Conservation (phyloP, 2,797 vertebrate genomes). For the Emys orbicularis region DNA sequence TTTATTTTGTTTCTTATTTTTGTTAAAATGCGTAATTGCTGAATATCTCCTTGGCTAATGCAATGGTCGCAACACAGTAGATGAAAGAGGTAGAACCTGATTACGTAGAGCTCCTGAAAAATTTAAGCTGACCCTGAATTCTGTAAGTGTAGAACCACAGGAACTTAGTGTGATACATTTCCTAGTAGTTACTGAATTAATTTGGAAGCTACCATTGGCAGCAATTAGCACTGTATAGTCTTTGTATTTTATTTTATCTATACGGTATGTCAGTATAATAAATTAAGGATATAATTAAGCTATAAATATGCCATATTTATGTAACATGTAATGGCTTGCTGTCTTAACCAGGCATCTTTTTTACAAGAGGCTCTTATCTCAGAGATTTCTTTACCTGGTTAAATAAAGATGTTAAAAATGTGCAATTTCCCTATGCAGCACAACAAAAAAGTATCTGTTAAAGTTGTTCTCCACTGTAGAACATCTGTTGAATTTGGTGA, state of each 20-base stretch:
- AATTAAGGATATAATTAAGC: background rate
- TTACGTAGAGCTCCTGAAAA: background rate
- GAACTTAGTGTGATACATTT: slow-evolving; percentile 3
- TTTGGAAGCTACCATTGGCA: background rate
- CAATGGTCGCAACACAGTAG: background rate
- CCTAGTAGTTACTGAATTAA: slow-evolving; percentile 38
- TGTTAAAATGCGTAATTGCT: slow-evolving; percentile 51
- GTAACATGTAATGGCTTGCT: no score
- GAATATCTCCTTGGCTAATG: slow-evolving; percentile 9
- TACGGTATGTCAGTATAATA: background rate
- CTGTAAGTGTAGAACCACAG: slow-evolving; percentile 37
- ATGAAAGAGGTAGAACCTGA: background rate
- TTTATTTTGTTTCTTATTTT: slow-evolving; percentile 48
- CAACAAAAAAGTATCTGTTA: background rate
- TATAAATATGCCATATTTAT: fast-evolving
- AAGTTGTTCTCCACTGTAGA: background rate
- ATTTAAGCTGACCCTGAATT: slow-evolving; percentile 35
- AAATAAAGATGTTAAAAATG: background rate
- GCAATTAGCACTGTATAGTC: slow-evolving; percentile 7
- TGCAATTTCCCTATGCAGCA: background rate
- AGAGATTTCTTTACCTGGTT: background rate
- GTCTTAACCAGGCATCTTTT: background rate
- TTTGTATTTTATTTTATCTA: background rate
- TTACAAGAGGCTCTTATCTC: background rate
- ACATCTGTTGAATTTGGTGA: fast-evolving